Evolutionary conservation across 2,888 invertebrate species (phyloP).

Genomic region (Stictocephala bisonia): DNA sequence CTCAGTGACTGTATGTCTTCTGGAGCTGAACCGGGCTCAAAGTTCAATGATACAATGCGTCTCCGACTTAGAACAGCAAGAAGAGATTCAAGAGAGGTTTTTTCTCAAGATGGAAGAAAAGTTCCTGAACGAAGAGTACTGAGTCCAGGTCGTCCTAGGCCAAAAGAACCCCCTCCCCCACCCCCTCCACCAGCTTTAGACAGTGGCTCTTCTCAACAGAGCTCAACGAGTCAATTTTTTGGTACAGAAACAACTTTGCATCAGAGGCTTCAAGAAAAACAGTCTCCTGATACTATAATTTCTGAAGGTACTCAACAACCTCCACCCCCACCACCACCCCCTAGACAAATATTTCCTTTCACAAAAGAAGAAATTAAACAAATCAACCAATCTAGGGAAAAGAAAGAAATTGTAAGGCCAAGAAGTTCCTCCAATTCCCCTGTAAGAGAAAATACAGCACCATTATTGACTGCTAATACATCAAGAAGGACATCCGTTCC

Average conservation of each 20-base stretch:
- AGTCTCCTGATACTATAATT: not conserved
- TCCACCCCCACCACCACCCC: slow-evolving; percentile 58
- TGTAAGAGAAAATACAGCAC: slow-evolving; percentile 30
- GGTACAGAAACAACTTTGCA: not conserved
- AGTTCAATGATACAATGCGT: slow-evolving; percentile 87
- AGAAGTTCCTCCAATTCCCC: slow-evolving; percentile 42
- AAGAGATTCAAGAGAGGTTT: slow-evolving; percentile 48
- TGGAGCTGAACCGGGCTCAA: slow-evolving; percentile 57
- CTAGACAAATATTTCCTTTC: slow-evolving; percentile 59
- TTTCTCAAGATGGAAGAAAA: slow-evolving; percentile 39
- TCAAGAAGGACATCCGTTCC: slow-evolving; percentile 32
- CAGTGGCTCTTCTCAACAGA: not conserved
- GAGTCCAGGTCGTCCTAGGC: slow-evolving; percentile 61
- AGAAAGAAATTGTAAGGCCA: not conserved
- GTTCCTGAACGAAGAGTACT: slow-evolving; percentile 43
- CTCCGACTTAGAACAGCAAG: slow-evolving; percentile 69
- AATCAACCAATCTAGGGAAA: slow-evolving; percentile 53
- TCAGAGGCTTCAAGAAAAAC: not conserved
- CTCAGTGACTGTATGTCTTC: slow-evolving; percentile 67
- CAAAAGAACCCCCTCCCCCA: slow-evolving; percentile 67
- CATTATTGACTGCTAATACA: slow-evolving; percentile 39
- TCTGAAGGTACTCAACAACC: slow-evolving; percentile 18
- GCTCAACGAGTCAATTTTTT: not conserved
- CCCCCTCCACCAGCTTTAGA: slow-evolving; percentile 63
- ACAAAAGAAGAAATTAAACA: slow-evolving; percentile 58